Base-by-base conservation (phyloP, 1,140 invertebrate species). In the Drosophila persimilis region DNA sequence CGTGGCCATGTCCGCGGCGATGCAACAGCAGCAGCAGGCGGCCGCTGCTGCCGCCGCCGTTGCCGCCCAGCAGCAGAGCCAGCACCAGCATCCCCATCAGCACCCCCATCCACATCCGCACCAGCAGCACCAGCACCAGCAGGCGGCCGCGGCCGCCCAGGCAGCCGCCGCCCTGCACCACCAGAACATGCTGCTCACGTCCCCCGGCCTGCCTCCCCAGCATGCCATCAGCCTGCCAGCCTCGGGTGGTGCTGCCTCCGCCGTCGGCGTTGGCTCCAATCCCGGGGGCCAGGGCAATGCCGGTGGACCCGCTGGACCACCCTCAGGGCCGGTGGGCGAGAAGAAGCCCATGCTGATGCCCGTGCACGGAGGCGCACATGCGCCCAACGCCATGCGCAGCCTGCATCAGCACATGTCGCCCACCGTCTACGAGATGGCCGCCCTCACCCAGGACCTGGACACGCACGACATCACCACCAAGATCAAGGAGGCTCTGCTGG, bases 401-500 rank as follows among this genome's bases (percentile, higher is more conserved):
- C 93, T 96, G 17, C 95, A 96, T 75, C 95, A 96, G 52, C 96
- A 97, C 80, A 95, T 97, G 81, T 96, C 96, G 22, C 96, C 95
- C 1, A 97, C 95, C 74, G 97, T 98, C 0, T 98, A 98, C 91
- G 98, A 99, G 92, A 98, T 99, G 95, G 97, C 98, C 3, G 98
- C 98, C 3, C 93, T 99, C 6, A 99, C 98, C 1, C 97, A 98
- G 77, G 98, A 99, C 90, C 93, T 99, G 29, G 98, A 99, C 90
- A 99, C 98, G 0, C 97, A 99, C 91, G 95, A 96, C 5, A 98
- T 99, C 66, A 99, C 98, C 0, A 98, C 97, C 0, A 97, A 98
- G 91, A 99, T 99, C 85, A 99, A 99, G 91, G 98, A 99, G 91
- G 97, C 98, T 0, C 92, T 99, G 1, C 92, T 99, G 41, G 98